Evolutionary conservation across 2,888 invertebrate genomes (phyloP), one percentile per base, ranked within the genome.

Genomic region (Drosophila subsilvestris): DNA sequence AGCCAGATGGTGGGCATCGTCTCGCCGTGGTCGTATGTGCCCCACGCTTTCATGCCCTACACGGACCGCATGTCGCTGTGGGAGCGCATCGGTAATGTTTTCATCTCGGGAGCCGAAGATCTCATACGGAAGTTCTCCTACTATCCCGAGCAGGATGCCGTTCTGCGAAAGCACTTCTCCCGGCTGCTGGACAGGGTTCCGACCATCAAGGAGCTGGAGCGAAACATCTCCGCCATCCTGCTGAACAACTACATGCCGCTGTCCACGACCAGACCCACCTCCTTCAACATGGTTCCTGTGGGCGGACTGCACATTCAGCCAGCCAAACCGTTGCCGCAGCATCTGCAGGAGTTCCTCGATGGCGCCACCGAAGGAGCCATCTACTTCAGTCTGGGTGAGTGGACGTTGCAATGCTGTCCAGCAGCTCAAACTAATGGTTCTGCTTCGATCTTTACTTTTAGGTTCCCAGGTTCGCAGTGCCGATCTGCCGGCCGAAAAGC

Each of bases 281-380:
- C 92, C 0, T 91, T 92, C 2, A 92, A 91, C 1, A 86, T 93
- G 56, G 86, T 94, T 8, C 92, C 93, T 55, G 92, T 94, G 1
- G 94, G 93, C 1, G 94, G 94, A 14, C 78, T 94, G 9, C 94
- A 94, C 62, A 91, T 94, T 27, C 82, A 89, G 9, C 82, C 84
- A 5, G 65, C 85, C 0, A 88, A 91, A 42, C 57, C 79, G 0
- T 57, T 91, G 58, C 86, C 90, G 0, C 44, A 62, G 18, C 82
- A 90, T 22, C 75, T 93, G 0, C 70, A 92, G 57, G 67, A 86
- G 37, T 93, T 92, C 73, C 63, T 93, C 12, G 91, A 92, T 62
- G 90, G 75, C 6, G 90, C 92, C 0, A 74, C 80, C 2, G 63
- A 92, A 29, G 93, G 93, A 2, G 92, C 89, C 1, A 89, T 93